phyloP scores from a whole-genome alignment of 2,888 invertebrate genomes.

The Lepidonotus clava region DNA sequence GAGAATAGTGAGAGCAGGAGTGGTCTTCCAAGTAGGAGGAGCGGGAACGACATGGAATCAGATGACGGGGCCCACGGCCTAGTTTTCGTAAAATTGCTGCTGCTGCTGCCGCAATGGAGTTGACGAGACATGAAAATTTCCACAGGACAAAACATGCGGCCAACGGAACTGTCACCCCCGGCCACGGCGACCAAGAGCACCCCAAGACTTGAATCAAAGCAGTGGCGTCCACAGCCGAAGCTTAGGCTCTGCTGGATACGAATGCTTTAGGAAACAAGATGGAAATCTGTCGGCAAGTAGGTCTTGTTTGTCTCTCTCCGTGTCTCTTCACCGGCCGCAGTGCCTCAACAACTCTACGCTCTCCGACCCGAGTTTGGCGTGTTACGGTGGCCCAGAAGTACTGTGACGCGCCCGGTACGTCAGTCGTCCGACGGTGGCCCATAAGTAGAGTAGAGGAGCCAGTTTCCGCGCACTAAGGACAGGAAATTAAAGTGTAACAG shows the following conservation, averaged over 20 bases:
- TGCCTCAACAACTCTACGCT: too few relatives aligned
- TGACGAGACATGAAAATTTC: conserved; percentile 19
- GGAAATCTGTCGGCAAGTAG: background rate
- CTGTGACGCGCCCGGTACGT: too few relatives aligned
- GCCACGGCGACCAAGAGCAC: background rate
- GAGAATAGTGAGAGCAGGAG: conserved; percentile 25
- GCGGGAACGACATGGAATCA: conserved; percentile 7
- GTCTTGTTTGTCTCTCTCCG: background rate
- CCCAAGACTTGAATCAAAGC: background rate
- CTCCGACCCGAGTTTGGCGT: too few relatives aligned
- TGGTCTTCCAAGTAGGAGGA: conserved; percentile 23
- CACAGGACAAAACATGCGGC: conserved; percentile 38
- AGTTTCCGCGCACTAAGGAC: too few relatives aligned
- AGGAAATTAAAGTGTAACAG: background rate
- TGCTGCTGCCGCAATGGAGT: too few relatives aligned
- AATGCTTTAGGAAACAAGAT: background rate
- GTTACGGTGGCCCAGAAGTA: too few relatives aligned
- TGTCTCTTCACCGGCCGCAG: background rate
- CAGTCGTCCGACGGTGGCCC: background rate
- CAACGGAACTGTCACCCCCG: conserved; percentile 16
- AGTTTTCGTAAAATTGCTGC: background rate
- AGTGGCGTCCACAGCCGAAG: background rate
- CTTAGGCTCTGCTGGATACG: background rate
- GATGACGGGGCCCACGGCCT: background rate
- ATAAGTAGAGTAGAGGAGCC: background rate